phyloP scores from a whole-genome alignment of 35 echinoderm and acorn worm genomes.

The Lytechinus variegatus region DNA sequence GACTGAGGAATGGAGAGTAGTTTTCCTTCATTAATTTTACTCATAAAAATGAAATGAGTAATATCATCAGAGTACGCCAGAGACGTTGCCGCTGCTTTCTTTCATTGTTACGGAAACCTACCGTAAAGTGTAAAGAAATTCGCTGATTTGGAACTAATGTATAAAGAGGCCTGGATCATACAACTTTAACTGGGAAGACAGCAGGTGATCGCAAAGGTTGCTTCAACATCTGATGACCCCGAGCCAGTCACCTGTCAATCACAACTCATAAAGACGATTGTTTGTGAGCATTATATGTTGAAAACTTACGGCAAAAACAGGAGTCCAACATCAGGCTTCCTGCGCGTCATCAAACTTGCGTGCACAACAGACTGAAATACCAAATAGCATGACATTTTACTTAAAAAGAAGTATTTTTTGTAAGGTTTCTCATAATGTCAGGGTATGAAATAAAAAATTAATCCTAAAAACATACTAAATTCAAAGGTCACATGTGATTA shows the following conservation, averaged over 20 bases:
- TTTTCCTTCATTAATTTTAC: neutral
- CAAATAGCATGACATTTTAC: neutral
- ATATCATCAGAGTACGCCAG: neutral
- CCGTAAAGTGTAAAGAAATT: neutral
- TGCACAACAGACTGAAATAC: neutral
- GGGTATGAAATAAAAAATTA: neutral
- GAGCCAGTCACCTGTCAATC: neutral
- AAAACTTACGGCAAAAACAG: neutral
- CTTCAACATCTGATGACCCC: neutral
- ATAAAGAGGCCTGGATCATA: neutral
- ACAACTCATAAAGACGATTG: neutral
- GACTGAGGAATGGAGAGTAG: no score
- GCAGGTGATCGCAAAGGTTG: neutral
- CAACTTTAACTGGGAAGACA: neutral
- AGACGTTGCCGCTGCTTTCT: neutral
- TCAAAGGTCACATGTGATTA: neutral
- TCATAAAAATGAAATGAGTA: neutral
- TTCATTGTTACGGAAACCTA: neutral
- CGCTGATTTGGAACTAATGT: neutral
- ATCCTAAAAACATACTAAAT: neutral
- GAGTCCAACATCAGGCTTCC: neutral
- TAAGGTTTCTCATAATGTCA: slow-evolving; percentile 15
- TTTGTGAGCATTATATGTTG: neutral
- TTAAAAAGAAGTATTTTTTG: neutral
- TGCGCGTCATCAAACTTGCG: neutral